Base-by-base conservation (phyloP, 2,888 invertebrate species). In the Drosophila acutilabella region DNA sequence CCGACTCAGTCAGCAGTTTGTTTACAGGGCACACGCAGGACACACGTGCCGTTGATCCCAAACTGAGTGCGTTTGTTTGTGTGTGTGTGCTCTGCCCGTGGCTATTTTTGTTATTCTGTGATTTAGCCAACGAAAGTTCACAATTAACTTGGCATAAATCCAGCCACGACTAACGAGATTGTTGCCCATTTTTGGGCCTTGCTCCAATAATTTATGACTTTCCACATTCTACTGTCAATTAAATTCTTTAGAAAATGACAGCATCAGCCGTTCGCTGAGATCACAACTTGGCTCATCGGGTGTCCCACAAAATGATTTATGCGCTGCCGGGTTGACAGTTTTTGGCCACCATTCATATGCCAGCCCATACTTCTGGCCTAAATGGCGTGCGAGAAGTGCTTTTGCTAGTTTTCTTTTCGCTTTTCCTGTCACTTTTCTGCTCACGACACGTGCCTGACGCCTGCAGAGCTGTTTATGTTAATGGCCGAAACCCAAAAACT, bases 211-310 rank as follows among this genome's bases (percentile, higher is more conserved):
- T 85, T 85, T 85, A 85, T 86, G 82, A 81, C 85, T 86, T 87
- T 84, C 69, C 18, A 74, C 71, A 86, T 86, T 83, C 71, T 50
- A 53, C 78, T 86, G 85, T 89, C 85, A 86, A 86, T 86, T 86
- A 89, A 87, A 89, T 86, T 87, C 80, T 80, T 80, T 80, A 52
- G 72, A 87, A 89, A 81, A 78, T 81, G 88, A 61, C 77, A 85
- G 69, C 70, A 30, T 58, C 57, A 65, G 52, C 80, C 66, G 71
- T 73, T 69, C 60, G 74, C 74, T 67, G 73, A 67, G 72, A 81
- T 67, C 68, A 82, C 56, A 60, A 58, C 66, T 13, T 10, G 38
- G 40, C 57, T 53, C 74, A 52, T 64, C 57, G 50, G 61, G 14
- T 38, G 65, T 40, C 48, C 68, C 65, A 4, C 36, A 36, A 56